Conservation (phyloP, 2,888 invertebrate genomes). For the Drosophila emarginata region DNA sequence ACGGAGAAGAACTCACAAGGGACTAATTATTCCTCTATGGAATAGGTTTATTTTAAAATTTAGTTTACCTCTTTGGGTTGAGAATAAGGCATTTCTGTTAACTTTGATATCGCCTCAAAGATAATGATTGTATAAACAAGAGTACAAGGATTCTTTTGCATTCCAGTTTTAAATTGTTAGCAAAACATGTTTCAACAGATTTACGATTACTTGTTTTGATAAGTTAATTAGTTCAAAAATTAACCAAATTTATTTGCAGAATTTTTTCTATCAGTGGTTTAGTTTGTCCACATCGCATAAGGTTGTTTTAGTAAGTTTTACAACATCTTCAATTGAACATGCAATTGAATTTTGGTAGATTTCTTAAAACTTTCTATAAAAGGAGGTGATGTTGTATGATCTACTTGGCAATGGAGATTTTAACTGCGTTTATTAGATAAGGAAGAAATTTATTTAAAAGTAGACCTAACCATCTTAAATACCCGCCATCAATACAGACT, state of each 20-base stretch:
- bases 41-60: too few species aligned
- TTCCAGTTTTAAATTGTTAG: neutral
- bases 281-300: neutral
- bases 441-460: neutral
- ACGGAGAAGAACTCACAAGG: too few species aligned
- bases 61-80: too few species aligned
- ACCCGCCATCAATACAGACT: conserved; percentile 19
- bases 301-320: neutral
- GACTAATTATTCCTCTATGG: neutral
- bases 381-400: too few species aligned
- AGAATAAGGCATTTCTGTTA: too few species aligned
- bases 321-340: too few species aligned
- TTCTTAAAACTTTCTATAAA: neutral
- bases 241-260: neutral
- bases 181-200: neutral
- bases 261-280: neutral
- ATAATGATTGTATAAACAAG: neutral
- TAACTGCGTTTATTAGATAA: conserved; percentile 7
- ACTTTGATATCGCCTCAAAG: too few species aligned
- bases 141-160: neutral
- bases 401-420: conserved; percentile 1
- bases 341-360: neutral
- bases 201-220: neutral
- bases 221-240: neutral
- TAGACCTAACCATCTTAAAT: neutral